These are phyloP conservation scores for Bucorvus abyssinicus DNA, from an alignment of 2,797 vertebrate genomes.

Conservation along the genomic window DNA sequence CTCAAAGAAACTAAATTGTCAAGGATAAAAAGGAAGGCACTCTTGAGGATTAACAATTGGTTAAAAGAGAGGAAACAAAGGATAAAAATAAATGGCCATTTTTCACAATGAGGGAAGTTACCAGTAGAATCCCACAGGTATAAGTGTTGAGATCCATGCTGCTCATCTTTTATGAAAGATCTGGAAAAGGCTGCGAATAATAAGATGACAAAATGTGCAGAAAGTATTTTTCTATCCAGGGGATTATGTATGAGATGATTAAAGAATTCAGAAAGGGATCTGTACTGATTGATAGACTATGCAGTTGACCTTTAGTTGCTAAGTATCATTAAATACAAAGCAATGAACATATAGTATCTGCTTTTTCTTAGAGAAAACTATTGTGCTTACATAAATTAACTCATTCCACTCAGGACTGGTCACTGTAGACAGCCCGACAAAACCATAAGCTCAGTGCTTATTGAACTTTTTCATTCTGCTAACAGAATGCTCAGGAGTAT, in stretches of 20 bases:
- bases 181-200: not conserved
- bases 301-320: not conserved
- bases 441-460: not conserved
- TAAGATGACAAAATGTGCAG: not conserved
- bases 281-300: not conserved
- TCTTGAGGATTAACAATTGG: not conserved
- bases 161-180: conserved; percentile 7
- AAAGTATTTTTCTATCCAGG: not conserved
- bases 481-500: not conserved
- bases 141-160: not conserved
- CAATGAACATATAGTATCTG: not conserved
- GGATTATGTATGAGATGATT: not conserved
- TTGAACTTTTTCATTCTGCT: not conserved
- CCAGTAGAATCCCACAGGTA: conserved; percentile 14
- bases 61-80: not conserved
- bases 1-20: not conserved
- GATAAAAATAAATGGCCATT: not conserved
- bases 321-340: not conserved
- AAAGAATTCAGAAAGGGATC: not conserved
- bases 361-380: not conserved
- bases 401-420: not conserved
- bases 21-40: not conserved
- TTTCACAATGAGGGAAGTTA: conserved; percentile 28
- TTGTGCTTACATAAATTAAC: not conserved
- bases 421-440: not conserved